A percentile compares a stretch with the other conserved stretches of the same genome.
phyloP scores from a whole-genome alignment of 2,113 vertebrate species.

The Psilopogon haemacephalus region DNA sequence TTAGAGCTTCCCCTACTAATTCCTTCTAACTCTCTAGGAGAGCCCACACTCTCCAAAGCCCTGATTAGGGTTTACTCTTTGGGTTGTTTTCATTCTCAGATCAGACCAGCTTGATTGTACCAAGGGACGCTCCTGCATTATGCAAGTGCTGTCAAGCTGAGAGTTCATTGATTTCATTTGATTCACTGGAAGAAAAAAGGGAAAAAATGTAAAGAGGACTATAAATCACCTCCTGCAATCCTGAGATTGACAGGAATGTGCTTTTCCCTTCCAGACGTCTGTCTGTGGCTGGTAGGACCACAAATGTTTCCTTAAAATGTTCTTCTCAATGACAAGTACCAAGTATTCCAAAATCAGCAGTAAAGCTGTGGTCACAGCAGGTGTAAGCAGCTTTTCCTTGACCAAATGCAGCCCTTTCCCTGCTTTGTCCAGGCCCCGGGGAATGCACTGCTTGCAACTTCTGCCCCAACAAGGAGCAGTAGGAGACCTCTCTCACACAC shows the following conservation, averaged over 20 bases:
- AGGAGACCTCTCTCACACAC: not conserved
- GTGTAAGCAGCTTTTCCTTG: not conserved
- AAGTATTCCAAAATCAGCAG: not conserved
- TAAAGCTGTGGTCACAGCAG: not conserved
- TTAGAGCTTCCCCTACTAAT: not conserved
- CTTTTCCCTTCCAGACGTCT: not conserved
- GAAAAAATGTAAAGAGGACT: not conserved
- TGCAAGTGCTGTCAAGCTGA: not conserved
- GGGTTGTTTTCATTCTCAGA: not conserved
- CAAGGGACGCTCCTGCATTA: not conserved
- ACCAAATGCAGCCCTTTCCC: not conserved
- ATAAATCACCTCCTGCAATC: not conserved
- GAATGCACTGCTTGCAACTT: not conserved
- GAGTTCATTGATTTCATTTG: conserved; percentile 24
- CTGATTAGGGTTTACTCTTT: not conserved
- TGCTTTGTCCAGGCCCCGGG: not conserved
- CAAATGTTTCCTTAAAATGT: no score
- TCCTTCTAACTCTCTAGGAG: not conserved
- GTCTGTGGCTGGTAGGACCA: not conserved
- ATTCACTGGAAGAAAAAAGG: not conserved
- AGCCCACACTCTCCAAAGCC: not conserved
- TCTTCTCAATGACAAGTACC: no score
- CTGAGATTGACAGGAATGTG: not conserved
- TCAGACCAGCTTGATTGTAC: not conserved
- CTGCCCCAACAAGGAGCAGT: not conserved